Evolutionary conservation across 2,797 vertebrate species (phyloP), one percentile per base, ranked within the genome.

Genomic region (Geotrypetes seraphini): DNA sequence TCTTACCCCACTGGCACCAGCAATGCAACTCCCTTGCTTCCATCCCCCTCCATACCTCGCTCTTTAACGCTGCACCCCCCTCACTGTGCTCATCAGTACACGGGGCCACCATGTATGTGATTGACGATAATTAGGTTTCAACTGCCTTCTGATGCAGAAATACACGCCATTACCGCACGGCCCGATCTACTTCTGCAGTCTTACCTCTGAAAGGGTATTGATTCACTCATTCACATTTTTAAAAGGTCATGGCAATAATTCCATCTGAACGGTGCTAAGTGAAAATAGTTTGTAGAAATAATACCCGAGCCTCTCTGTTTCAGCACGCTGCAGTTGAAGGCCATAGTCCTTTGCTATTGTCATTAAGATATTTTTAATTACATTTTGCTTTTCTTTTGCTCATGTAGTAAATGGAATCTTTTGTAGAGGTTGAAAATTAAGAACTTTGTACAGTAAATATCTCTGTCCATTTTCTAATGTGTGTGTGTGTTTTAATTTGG

Each of bases 201-300:
- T 33, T 66, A 69, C 71, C 50, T 60, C 65, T 47, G 63, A 60
- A 71, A 71, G 68, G 53, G 57, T 79, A 77, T 81, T 47, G 73
- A 77, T 74, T 69, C 64, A 17, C 15, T 43, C 72, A 64, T 65
- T 51, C 43, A 57, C 63, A 19, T 73, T 83, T 78, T 72, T 63
- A 71, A 82, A 84, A 85, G 79, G 81, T 81, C 79, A 71, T 2
- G 60, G 66, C 73, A 72, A 71, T 84, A 73, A 84, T 78, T 80
- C 71, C 33, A 32, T 71, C 69, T 57, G 66, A 60, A 66, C 59
- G 56, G 69, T 71, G 66, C 68, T 73, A 78, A 81, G 71, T 69
- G 78, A 73, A 76, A 77, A 75, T 50, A 75, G 66, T 81, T 79
- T 71, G 59, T 45, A 42, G 57, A 74, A 69, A 71, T 71, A 66